Evolutionary conservation across 2,888 invertebrate genomes (phyloP).

Genomic region (Arge pagana): DNA sequence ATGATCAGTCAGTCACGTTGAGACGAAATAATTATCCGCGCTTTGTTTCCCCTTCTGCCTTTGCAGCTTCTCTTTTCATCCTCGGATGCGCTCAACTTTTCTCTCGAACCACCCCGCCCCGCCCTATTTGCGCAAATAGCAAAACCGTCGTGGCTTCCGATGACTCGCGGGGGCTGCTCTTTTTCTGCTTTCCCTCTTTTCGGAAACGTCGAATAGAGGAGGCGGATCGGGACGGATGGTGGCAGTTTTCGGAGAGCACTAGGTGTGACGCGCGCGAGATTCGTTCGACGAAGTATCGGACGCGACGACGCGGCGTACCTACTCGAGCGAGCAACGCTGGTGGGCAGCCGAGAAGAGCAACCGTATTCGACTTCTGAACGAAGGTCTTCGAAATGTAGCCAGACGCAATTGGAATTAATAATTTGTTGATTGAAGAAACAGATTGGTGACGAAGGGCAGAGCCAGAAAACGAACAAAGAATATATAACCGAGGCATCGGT

Average conservation of each 20-base stretch:
- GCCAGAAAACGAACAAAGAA: constrained; percentile 22
- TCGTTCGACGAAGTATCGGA: too few relatives aligned
- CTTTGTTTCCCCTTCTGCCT: constrained; percentile 16
- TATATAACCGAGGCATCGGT: constrained; percentile 43
- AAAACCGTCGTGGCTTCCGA: not conserved
- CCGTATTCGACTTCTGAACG: too few relatives aligned
- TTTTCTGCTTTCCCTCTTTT: too few relatives aligned
- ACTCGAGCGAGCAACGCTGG: too few relatives aligned
- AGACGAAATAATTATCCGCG: constrained; percentile 32
- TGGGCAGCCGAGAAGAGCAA: too few relatives aligned
- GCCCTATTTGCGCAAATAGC: not conserved
- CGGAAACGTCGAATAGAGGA: too few relatives aligned
- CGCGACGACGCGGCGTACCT: too few relatives aligned
- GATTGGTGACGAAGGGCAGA: constrained; percentile 17
- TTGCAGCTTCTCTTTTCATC: constrained; percentile 6
- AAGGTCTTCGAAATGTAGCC: not conserved
- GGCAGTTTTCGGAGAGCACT: constrained; percentile 5
- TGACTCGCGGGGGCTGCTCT: too few relatives aligned
- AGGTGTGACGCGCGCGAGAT: too few relatives aligned
- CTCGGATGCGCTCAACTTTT: not conserved
- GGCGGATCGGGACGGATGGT: too few relatives aligned
- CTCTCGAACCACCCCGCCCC: not conserved
- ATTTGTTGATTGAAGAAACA: constrained; percentile 17
- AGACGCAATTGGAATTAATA: constrained; percentile 1
- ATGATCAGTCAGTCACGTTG: constrained; percentile 54